Evolutionary conservation across 2,888 invertebrate species (phyloP).

Genomic region (Leptinotarsa tumamoca): DNA sequence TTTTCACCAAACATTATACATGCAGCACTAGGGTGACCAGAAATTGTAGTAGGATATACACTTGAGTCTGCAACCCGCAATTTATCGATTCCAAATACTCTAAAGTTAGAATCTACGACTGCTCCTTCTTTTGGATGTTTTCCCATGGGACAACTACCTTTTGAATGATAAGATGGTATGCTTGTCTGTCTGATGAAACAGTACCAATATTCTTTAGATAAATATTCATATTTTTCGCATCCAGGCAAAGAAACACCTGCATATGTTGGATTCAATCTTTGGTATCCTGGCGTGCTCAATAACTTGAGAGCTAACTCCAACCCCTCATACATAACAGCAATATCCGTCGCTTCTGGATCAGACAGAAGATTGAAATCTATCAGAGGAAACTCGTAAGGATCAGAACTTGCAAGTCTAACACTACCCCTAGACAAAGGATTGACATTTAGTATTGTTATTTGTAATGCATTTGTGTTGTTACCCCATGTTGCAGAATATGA

Average conservation of each 20-base stretch:
- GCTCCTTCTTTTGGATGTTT: slow-evolving; percentile 70
- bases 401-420: slow-evolving; percentile 65
- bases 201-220: slow-evolving; percentile 76
- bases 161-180: slow-evolving; percentile 67
- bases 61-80: slow-evolving; percentile 76
- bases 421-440: slow-evolving; percentile 69
- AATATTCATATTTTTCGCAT: slow-evolving; percentile 67
- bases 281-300: slow-evolving; percentile 68
- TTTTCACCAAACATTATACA: slow-evolving; percentile 78
- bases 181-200: slow-evolving; percentile 68
- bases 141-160: slow-evolving; percentile 79
- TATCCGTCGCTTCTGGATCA: slow-evolving; percentile 63
- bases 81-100: slow-evolving; percentile 71
- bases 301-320: slow-evolving; percentile 63
- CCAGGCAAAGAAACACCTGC: slow-evolving; percentile 48
- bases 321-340: slow-evolving; percentile 69
- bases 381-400: slow-evolving; percentile 64
- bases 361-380: slow-evolving; percentile 78
- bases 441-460: slow-evolving; percentile 50
- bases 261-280: slow-evolving; percentile 66
- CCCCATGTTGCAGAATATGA: slow-evolving; percentile 63
- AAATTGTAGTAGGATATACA: slow-evolving; percentile 72
- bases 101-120: slow-evolving; percentile 73
- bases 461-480: slow-evolving; percentile 47
- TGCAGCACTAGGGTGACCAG: slow-evolving; percentile 76